phyloP scores from a whole-genome alignment of 2,113 vertebrate species.

The Paraplagusia blochii region DNA sequence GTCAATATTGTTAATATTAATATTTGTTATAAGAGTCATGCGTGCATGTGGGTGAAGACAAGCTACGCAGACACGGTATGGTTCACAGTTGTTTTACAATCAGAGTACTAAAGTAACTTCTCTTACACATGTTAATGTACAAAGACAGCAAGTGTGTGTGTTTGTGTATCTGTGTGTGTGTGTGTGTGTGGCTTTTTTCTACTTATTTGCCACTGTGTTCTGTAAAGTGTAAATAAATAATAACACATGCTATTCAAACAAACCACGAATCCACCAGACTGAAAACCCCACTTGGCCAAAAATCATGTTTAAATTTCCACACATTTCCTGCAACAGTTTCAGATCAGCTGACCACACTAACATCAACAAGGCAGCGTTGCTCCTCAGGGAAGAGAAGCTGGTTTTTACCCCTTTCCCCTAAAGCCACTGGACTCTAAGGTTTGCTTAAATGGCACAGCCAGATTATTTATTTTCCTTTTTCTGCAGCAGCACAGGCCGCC shows the following conservation, averaged over 20 bases:
- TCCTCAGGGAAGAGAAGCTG: conserved; percentile 36
- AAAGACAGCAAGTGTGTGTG: conserved; percentile 49
- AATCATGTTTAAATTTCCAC: conserved; percentile 25
- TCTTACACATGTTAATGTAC: conserved; percentile 57
- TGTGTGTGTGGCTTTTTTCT: conserved; percentile 24
- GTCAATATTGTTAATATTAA: conserved; percentile 1
- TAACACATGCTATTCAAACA: conserved; percentile 62
- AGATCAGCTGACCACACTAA: conserved; percentile 37
- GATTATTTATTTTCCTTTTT: conserved; percentile 44
- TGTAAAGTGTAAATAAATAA: conserved; percentile 59
- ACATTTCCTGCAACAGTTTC: conserved; percentile 40
- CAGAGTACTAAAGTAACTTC: conserved; percentile 63
- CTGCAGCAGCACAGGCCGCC: conserved; percentile 30
- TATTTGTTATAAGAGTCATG: conserved; percentile 31
- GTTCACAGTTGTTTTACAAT: conserved; percentile 60
- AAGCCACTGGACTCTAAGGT: conserved; percentile 47
- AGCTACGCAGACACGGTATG: conserved; percentile 56
- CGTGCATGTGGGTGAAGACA: conserved; percentile 52
- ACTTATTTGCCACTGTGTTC: conserved; percentile 40
- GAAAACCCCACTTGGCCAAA: conserved; percentile 21
- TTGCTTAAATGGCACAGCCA: conserved; percentile 67
- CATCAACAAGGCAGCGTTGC: conserved; percentile 44
- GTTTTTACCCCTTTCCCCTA: conserved; percentile 27
- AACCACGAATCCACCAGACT: conserved; percentile 42
- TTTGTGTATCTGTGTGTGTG: conserved; percentile 35